phyloP scores from a whole-genome alignment of 2,888 invertebrate genomes.

The Hedychridium roseum region DNA sequence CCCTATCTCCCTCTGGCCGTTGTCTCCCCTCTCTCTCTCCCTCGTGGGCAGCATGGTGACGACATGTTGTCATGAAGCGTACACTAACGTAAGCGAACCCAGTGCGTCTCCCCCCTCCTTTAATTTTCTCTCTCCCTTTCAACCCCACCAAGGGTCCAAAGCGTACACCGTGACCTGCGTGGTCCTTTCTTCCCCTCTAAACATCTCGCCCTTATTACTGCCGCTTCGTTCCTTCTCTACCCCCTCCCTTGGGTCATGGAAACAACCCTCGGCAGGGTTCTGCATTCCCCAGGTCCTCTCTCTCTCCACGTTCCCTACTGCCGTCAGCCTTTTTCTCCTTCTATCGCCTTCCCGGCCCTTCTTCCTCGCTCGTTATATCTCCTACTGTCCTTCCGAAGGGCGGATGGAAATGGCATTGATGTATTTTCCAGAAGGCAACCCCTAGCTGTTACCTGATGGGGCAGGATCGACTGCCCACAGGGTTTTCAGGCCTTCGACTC shows the following conservation, averaged over 20 bases:
- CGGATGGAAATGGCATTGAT: too few species aligned
- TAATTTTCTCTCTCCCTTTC: conserved; percentile 13
- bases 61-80: conserved; percentile 8
- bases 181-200: conserved; percentile 30
- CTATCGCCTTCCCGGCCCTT: conserved; percentile 4
- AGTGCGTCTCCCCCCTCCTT: background rate
- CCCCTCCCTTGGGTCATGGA: too few species aligned
- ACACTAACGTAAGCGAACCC: too few species aligned
- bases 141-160: too few species aligned
- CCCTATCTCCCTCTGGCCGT: conserved; percentile 14
- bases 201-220: conserved; percentile 23
- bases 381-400: too few species aligned
- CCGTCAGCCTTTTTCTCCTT: conserved; percentile 4
- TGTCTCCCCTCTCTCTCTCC: conserved; percentile 9
- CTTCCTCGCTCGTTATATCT: background rate
- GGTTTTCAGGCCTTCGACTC: too few species aligned
- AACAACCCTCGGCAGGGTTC: too few species aligned
- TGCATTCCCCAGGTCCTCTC: background rate
- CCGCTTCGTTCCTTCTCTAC: background rate
- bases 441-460: too few species aligned
- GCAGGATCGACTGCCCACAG: too few species aligned
- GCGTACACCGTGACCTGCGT: conserved; percentile 7
- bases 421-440: too few species aligned
- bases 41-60: conserved; percentile 7
- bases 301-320: background rate